Conservation (phyloP, 1,140 invertebrate species). For the Drosophila kurseongensis region DNA sequence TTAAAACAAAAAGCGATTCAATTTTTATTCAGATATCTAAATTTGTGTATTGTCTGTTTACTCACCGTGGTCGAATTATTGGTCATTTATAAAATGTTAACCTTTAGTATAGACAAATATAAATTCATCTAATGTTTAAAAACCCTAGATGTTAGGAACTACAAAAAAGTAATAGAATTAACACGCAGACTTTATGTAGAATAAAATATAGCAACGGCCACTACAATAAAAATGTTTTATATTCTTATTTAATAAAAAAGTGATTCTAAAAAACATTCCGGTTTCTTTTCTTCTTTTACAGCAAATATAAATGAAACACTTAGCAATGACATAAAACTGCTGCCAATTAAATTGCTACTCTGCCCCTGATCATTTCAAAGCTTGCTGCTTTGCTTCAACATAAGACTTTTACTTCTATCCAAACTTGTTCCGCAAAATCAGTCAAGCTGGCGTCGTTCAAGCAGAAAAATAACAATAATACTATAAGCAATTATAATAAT, state of each 20-base stretch:
- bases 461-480: constrained; percentile 58
- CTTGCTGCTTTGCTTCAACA: constrained; percentile 2
- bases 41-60: too few relatives aligned
- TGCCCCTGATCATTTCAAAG: not conserved
- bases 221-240: not conserved
- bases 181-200: too few relatives aligned
- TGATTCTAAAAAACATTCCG: not conserved
- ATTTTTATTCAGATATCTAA: too few relatives aligned
- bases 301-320: constrained; percentile 6
- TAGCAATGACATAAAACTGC: not conserved
- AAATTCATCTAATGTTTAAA: too few relatives aligned
- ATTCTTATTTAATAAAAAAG: too few relatives aligned
- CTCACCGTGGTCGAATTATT: too few relatives aligned
- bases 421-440: constrained; percentile 27
- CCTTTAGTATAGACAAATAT: too few relatives aligned
- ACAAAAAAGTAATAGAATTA: too few relatives aligned
- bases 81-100: too few relatives aligned
- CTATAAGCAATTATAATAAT: constrained; percentile 75
- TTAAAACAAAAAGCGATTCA: too few relatives aligned
- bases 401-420: constrained; percentile 10
- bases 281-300: constrained; percentile 21
- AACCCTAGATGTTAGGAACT: too few relatives aligned
- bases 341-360: not conserved
- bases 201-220: too few relatives aligned
- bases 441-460: constrained; percentile 78